Base-by-base conservation (phyloP, 1,140 invertebrate species). In the Anthonomus grandis region DNA sequence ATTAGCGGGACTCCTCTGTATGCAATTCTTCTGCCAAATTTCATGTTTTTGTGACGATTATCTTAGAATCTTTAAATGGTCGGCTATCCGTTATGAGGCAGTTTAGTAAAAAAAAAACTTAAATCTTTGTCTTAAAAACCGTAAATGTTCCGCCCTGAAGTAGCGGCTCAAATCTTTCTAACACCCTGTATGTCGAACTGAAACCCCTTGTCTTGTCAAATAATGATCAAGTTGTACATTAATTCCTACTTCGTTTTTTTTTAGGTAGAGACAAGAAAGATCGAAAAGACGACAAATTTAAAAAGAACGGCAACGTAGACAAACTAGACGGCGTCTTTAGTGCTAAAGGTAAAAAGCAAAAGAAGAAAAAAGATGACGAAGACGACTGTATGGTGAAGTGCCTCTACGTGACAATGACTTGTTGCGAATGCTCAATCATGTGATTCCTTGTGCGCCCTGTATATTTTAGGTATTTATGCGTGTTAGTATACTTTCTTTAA, bases 391-490 rank as follows among this genome's bases (percentile, higher is more conserved):
- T 61, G 5, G 64, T 69, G 3, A 67, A 69, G 24, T 69, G 67
- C 42, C 53, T 69, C 15, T 69, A 67, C 57, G 65, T 67, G 19
- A 66, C 65, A 12, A 62, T 69, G 64, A 64, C 66, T 12, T 69
- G 67, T 49, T 69, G 67, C 50, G 67, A 69, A 46, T 69, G 67
- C 57, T 64, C 62, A 15, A 63, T 69, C 53, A 60, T 57, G 53
- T 59, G 49, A 53, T 53, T 44, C 24, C 24, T 6, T 10, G 10
- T 21, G 21, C 31, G 5, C 25, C 47, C 25, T 49, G 31, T 50
- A 50, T 50, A 37, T 47, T 47, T 15, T 47, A 27, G 25, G n/a
- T n/a, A 17, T 41, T 41, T 41, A 34, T 3, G 3, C 31, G 31
- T 34, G 13, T 34, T n/a, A n/a, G n/a, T 34, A 34, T 34, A 34